Evolutionary conservation across 1,140 invertebrate species (phyloP), one percentile per base, ranked within the genome.

Genomic region (Tetraneura akinire): DNA sequence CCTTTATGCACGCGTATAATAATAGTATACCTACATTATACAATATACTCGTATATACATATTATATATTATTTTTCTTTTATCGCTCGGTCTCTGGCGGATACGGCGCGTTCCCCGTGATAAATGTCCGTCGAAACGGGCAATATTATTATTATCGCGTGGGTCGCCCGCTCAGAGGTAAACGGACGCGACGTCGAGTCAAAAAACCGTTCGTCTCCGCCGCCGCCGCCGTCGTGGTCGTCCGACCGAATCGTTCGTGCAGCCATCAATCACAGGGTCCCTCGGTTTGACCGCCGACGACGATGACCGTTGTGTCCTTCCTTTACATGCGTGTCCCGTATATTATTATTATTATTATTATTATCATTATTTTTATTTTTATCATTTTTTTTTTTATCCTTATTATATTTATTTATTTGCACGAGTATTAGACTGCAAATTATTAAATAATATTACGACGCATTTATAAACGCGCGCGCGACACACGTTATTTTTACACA

Each of bases 201-300:
- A 68, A 47, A 68, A 68, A 37, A 37, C 32, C 32, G 8, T 37
- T n/a, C n/a, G n/a, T n/a, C n/a, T n/a, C n/a, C n/a, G n/a, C n/a
- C 32, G 32, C 8, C 32, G 32, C 8, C 32, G 32, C 8, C 32
- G 32, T 14, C 64, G 42, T 16, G 37, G 21, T 68, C 42, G 21
- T 23, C 42, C 37, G 14, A 68, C 64, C 64, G 42, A 68, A 68
- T 26, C 64, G 64, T 47, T 68, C n/a, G 32, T 14, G n/a, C 23
- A 23, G n/a, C 23, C 64, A 68, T 68, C 64, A 68, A 68, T 68
- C 64, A 68, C 45, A 47, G 37, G 47, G 42, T 47, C n/a, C n/a
- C 42, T 21, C 64, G 5, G 8, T 13, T 2, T 32, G n/a, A 37
- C 62, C 10, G n/a, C 32, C 62, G 9, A 16, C 8, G 3, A 18